Base-by-base conservation (phyloP, 2,888 invertebrate genomes). In the Molanna angustata region DNA sequence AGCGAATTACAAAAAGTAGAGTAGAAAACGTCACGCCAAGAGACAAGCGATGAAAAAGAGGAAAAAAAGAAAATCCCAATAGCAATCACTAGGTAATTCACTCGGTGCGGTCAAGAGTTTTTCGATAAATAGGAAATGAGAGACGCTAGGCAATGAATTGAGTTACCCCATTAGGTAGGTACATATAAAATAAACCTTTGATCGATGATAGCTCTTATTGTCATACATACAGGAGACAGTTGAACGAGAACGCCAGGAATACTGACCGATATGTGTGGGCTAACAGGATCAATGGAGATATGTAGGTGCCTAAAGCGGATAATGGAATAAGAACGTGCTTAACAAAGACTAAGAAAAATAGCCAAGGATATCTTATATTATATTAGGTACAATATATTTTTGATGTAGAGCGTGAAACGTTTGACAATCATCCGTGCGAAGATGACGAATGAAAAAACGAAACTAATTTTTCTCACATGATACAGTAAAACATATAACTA, bases 291-390 rank as follows among this genome's bases (percentile, higher is more conserved):
- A 11, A 4, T 53, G 41, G 37, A 58, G 58, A 31, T n/a, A n/a
- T n/a, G n/a, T n/a, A n/a, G n/a, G n/a, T n/a, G n/a, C n/a, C n/a
- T 64, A 65, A 57, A 46, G 45, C 54, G 61, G 39, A 56, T 46
- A 46, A 21, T 39, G 37, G 37, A 14, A 37, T 37, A 35, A 37
- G 35, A 21, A 47, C 47, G 47, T 46, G 47, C 37, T 21, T 20
- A 11, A 35, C 35, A 27, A 19, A 37, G 22, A 21, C 20, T 20
- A n/a, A 47, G 37, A 47, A 47, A 47, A 47, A 37, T 11, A 37
- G 46, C 46, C 35, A 11, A 20, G 46, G n/a, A n/a, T n/a, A n/a
- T n/a, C n/a, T n/a, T n/a, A n/a, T n/a, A n/a, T n/a, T n/a, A n/a
- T n/a, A n/a, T n/a, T n/a, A n/a, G n/a, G n/a, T n/a, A n/a, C n/a